These are phyloP conservation scores for Macrosoma leucophasiata DNA, from an alignment of 2,888 invertebrate genomes.

Conservation along the genomic window DNA sequence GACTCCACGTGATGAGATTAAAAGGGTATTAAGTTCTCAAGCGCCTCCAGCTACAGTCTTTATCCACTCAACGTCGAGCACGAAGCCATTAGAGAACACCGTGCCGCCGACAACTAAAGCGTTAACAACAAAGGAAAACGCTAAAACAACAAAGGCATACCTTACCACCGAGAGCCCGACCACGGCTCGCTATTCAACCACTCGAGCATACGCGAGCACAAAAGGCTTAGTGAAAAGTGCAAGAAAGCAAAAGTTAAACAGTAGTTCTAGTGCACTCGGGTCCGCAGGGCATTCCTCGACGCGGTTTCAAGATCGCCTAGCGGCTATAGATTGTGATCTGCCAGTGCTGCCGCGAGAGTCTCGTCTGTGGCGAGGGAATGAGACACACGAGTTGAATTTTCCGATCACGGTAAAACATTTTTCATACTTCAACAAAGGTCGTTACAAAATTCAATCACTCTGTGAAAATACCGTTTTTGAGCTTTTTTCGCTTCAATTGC, in stretches of 20 bases:
- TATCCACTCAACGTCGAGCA: constrained; percentile 36
- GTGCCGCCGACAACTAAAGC: constrained; percentile 43
- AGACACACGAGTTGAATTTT: constrained; percentile 81
- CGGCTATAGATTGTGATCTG: constrained; percentile 79
- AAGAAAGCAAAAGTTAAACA: constrained; percentile 62
- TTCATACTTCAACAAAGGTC: too few relatives aligned
- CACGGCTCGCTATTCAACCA: constrained; percentile 44
- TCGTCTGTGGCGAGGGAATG: constrained; percentile 81
- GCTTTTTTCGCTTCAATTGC: too few relatives aligned
- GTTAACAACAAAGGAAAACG: constrained; percentile 54
- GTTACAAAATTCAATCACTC: too few relatives aligned
- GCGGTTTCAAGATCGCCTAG: constrained; percentile 78
- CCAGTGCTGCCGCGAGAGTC: constrained; percentile 79
- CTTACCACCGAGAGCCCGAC: constrained; percentile 46
- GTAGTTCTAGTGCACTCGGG: constrained; percentile 51
- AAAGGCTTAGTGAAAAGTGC: constrained; percentile 58
- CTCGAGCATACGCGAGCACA: constrained; percentile 51
- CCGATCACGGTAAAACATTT: constrained; percentile 76
- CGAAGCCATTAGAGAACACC: constrained; percentile 47
- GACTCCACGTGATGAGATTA: constrained; percentile 40
- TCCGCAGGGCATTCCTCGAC: constrained; percentile 52
- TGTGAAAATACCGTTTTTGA: too few relatives aligned
- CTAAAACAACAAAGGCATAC: constrained; percentile 55
- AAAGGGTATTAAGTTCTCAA: constrained; percentile 43
- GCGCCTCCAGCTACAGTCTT: constrained; percentile 36